A percentile compares a stretch with the other conserved stretches of the same genome.
These are phyloP conservation scores for Leucoptera coffeella DNA, from an alignment of 2,888 invertebrate genomes.

Conservation along the genomic window DNA sequence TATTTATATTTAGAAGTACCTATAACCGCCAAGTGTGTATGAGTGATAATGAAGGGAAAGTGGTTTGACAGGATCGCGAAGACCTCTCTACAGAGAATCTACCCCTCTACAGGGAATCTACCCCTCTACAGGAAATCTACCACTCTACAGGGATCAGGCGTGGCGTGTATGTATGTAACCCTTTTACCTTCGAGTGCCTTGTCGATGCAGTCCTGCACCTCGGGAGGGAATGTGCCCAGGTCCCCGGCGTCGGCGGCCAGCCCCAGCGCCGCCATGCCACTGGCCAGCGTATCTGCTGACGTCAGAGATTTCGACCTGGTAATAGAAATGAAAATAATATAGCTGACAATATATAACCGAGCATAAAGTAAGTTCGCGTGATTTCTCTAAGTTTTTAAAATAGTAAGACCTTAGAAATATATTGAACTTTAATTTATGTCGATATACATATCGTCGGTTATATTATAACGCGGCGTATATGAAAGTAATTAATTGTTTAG, in stretches of 20 bases:
- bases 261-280: conserved; percentile 61
- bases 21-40: conserved; percentile 66
- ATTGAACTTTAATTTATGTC: too few species aligned
- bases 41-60: conserved; percentile 67
- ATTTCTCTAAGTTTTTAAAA: too few species aligned
- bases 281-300: conserved; percentile 65
- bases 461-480: too few species aligned
- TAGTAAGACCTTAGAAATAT: too few species aligned
- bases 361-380: too few species aligned
- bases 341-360: too few species aligned
- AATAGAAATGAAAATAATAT: too few species aligned
- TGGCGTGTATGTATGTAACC: conserved; percentile 62
- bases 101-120: conserved; percentile 65
- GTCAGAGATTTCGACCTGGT: conserved; percentile 78
- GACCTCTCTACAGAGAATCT: too few species aligned
- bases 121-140: conserved; percentile 72
- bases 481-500: too few species aligned
- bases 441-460: too few species aligned
- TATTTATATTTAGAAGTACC: conserved; percentile 5
- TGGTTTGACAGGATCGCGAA: too few species aligned
- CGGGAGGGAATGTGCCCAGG: conserved; percentile 66
- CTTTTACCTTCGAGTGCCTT: conserved; percentile 63
- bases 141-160: conserved; percentile 61
- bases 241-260: conserved; percentile 68
- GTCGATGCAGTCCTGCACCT: conserved; percentile 67